phyloP scores from a whole-genome alignment of 2,888 invertebrate species.

The Gibbula magus region DNA sequence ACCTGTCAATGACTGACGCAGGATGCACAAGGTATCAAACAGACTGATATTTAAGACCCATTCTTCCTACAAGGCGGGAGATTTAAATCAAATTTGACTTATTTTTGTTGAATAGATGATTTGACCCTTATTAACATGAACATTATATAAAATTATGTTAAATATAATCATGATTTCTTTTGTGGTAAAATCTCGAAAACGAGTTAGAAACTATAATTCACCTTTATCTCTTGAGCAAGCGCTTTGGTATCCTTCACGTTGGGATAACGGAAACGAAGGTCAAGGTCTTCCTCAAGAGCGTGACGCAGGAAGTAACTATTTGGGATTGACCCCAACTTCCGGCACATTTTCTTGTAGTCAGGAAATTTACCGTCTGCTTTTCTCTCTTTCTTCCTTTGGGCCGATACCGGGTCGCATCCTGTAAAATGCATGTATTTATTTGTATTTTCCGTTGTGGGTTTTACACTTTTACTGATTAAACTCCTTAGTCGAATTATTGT shows the following conservation, averaged over 20 bases:
- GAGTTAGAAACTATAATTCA: background rate
- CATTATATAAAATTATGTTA: background rate
- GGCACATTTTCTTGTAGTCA: slow-evolving; percentile 58
- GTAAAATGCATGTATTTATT: background rate
- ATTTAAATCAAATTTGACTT: too few species aligned
- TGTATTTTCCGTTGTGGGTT: too few species aligned
- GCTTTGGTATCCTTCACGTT: slow-evolving; percentile 51
- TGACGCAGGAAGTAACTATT: slow-evolving; percentile 57
- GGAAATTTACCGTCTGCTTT: slow-evolving; percentile 50
- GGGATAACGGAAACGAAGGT: slow-evolving; percentile 56
- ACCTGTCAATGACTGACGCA: too few species aligned
- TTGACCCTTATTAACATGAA: background rate
- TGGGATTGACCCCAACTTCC: slow-evolving; percentile 50
- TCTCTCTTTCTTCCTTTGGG: slow-evolving; percentile 49
- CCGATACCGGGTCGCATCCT: slow-evolving; percentile 53
- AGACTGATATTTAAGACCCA: too few species aligned
- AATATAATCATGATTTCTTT: background rate
- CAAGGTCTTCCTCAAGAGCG: slow-evolving; percentile 53
- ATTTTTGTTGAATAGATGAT: too few species aligned
- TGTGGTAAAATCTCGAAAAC: background rate
- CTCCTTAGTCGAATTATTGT: too few species aligned
- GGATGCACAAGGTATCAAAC: too few species aligned
- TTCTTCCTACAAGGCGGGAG: too few species aligned
- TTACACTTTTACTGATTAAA: too few species aligned
- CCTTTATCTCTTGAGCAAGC: slow-evolving; percentile 54